A percentile compares a stretch with the other conserved stretches of the same genome.
Evolutionary conservation across 2,888 invertebrate genomes (phyloP).

Genomic region (Apotomis capreana): DNA sequence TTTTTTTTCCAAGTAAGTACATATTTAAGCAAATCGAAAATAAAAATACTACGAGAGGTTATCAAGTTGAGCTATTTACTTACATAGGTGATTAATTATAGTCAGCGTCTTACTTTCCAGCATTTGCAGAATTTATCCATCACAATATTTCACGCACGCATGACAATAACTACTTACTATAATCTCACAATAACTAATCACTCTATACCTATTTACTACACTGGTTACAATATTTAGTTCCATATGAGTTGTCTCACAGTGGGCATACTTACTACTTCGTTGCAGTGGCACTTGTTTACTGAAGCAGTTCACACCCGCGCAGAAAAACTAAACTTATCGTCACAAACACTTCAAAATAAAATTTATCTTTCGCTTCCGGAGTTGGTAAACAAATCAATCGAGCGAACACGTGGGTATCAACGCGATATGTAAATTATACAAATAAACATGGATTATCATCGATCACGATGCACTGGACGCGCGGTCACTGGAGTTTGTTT

Average conservation of each 20-base stretch:
- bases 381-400: conserved; percentile 40
- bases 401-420: conserved; percentile 31
- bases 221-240: too few relatives aligned
- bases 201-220: too few relatives aligned
- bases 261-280: conserved; percentile 23
- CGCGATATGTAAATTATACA: conserved; percentile 30
- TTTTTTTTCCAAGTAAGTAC: too few relatives aligned
- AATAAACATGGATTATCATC: conserved; percentile 32
- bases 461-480: conserved; percentile 23
- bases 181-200: too few relatives aligned
- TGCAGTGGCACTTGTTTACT: conserved; percentile 17
- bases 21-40: too few relatives aligned
- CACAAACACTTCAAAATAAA: conserved; percentile 35
- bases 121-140: too few relatives aligned
- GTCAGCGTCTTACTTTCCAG: too few relatives aligned
- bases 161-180: too few relatives aligned
- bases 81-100: too few relatives aligned
- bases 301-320: conserved; percentile 21
- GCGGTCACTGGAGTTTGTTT: conserved; percentile 15
- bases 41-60: too few relatives aligned
- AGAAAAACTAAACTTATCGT: conserved; percentile 32
- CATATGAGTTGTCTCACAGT: not conserved
- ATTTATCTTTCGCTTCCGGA: conserved; percentile 24
- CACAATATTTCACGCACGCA: too few relatives aligned
- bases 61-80: too few relatives aligned